These are phyloP conservation scores for Rhagonycha fulva DNA, from an alignment of 2,888 invertebrate species.

Conservation along the genomic window DNA sequence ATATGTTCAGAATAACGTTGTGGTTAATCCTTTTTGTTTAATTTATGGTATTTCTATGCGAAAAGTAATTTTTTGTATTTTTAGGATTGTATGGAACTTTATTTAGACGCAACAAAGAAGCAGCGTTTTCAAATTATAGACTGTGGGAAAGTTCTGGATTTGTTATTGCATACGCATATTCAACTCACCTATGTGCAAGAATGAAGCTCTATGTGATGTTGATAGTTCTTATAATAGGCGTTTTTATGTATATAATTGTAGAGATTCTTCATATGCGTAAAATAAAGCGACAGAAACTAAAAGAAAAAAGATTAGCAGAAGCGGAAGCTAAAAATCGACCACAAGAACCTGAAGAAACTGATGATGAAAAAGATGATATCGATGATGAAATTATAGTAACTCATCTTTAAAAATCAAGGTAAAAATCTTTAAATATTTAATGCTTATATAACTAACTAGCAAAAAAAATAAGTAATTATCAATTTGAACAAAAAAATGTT, in stretches of 20 bases:
- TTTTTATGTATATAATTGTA: constrained; percentile 78
- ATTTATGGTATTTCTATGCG: no score
- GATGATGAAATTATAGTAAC: constrained; percentile 88
- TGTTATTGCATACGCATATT: constrained; percentile 88
- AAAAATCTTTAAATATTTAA: neutral
- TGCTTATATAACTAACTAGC: no score
- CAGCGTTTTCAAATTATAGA: constrained; percentile 89
- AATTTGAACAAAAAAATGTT: no score
- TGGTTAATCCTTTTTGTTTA: no score
- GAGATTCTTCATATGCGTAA: constrained; percentile 84
- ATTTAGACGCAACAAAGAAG: constrained; percentile 87
- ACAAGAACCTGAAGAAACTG: constrained; percentile 56
- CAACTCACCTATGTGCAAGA: constrained; percentile 81
- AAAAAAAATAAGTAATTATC: no score
- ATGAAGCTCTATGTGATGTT: constrained; percentile 87
- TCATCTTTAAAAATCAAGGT: constrained; percentile 65
- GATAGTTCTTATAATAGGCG: constrained; percentile 74
- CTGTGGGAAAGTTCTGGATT: constrained; percentile 91
- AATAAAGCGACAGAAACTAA: constrained; percentile 74
- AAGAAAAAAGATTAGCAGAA: constrained; percentile 64
- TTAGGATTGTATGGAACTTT: constrained; percentile 83
- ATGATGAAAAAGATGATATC: constrained; percentile 85
- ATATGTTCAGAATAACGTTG: no score
- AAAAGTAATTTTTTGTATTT: constrained; percentile 33
- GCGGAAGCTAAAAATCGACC: constrained; percentile 62